Percentiles rank a stretch among this genome's conserved stretches.
phyloP scores from a whole-genome alignment of 2,797 vertebrate species.

The Coranthus polyacanthus region DNA sequence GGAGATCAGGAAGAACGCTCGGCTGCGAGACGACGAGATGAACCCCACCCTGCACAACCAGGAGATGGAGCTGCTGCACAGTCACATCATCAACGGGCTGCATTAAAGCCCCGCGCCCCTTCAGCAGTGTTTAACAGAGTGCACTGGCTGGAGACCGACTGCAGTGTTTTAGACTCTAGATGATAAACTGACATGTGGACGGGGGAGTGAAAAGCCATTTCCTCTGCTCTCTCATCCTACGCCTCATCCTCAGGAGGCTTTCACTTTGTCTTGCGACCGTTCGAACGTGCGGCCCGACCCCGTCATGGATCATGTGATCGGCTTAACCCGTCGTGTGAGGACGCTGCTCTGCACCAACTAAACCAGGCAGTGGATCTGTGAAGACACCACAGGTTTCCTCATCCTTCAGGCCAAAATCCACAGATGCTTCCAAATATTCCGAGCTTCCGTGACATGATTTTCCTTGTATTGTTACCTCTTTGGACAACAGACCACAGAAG shows the following conservation, averaged over 20 bases:
- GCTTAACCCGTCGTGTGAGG: too few species aligned
- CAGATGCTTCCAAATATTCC: slow-evolving; percentile 10
- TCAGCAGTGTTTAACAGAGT: too few species aligned
- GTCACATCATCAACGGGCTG: slow-evolving; percentile 80
- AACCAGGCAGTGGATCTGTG: too few species aligned
- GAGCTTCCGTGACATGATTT: slow-evolving; percentile 9
- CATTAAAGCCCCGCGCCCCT: slow-evolving; percentile 59
- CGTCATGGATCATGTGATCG: too few species aligned
- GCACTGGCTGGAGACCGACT: too few species aligned
- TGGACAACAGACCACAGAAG: too few species aligned
- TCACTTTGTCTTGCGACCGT: too few species aligned
- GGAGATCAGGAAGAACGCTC: slow-evolving; percentile 85
- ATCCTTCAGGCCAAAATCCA: slow-evolving; percentile 5
- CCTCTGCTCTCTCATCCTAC: too few species aligned
- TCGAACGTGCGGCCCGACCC: too few species aligned
- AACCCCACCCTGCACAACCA: slow-evolving; percentile 70
- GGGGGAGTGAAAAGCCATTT: neutral
- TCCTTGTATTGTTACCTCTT: neutral
- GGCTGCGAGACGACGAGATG: slow-evolving; percentile 77
- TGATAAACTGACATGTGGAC: slow-evolving; percentile 3
- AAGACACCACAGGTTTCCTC: neutral
- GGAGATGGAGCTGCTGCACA: slow-evolving; percentile 74
- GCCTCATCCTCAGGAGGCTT: too few species aligned
- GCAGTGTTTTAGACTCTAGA: too few species aligned
- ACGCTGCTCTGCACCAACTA: too few species aligned